Evolutionary conservation across 2,113 vertebrate genomes (phyloP).

Genomic region (Corydoras maculifer): DNA sequence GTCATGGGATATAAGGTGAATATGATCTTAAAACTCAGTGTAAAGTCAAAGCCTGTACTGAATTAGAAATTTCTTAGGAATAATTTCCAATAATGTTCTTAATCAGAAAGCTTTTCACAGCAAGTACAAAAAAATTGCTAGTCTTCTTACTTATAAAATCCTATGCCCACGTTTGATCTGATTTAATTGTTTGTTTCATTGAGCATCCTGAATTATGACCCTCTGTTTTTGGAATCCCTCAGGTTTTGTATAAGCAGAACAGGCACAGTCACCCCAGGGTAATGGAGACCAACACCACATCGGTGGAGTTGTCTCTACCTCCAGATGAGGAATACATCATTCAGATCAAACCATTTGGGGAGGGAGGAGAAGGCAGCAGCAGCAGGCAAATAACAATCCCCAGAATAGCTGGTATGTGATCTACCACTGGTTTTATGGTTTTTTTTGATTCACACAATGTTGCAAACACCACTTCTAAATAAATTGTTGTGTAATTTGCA

Average conservation of each 20-base stretch:
- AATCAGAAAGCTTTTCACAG: no score
- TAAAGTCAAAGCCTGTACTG: no score
- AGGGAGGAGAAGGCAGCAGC: conserved; percentile 92
- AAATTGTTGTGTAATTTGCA: no score
- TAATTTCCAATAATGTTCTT: no score
- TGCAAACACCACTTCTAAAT: background rate
- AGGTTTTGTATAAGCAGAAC: conserved; percentile 92
- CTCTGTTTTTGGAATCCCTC: conserved; percentile 1
- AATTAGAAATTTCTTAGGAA: no score
- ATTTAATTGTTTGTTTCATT: no score
- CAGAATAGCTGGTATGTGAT: conserved; percentile 68
- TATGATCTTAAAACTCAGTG: background rate
- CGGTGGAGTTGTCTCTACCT: conserved; percentile 87
- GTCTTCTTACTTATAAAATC: no score
- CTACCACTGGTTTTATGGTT: conserved; percentile 2
- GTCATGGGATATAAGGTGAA: conserved; percentile 94
- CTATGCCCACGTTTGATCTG: no score
- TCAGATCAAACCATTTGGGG: conserved; percentile 89
- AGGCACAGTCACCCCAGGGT: conserved; percentile 77
- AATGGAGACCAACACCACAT: conserved; percentile 92
- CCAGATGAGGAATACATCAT: conserved; percentile 90
- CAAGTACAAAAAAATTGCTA: no score
- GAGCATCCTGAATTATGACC: no score
- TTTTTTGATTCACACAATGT: no score
- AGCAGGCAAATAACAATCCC: conserved; percentile 92